These are phyloP conservation scores for Pentalonia nigronervosa DNA, from an alignment of 1,140 invertebrate species.

Conservation along the genomic window DNA sequence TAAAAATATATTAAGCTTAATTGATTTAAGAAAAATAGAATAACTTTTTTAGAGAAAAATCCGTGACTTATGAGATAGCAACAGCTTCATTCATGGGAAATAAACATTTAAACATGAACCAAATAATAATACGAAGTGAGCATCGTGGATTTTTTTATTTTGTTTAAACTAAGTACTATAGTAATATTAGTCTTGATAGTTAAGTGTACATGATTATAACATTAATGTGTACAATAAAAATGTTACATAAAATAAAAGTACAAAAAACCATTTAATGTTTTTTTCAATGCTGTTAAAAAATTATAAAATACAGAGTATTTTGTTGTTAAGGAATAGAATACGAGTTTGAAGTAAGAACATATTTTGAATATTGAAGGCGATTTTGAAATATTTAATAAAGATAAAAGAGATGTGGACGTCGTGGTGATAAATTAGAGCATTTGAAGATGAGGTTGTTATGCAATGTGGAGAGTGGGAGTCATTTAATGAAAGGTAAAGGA, in stretches of 20 bases:
- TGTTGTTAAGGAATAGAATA: too few relatives aligned
- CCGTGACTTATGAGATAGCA: background rate
- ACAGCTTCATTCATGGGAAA: background rate
- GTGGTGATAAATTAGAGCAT: background rate
- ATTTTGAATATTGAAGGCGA: too few relatives aligned
- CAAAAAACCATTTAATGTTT: background rate
- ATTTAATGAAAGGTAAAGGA: too few relatives aligned
- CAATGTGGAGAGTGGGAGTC: background rate
- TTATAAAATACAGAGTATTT: background rate
- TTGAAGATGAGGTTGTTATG: background rate
- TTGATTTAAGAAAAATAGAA: background rate
- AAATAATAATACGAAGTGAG: constrained; percentile 22
- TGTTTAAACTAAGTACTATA: background rate
- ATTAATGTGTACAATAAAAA: too few relatives aligned
- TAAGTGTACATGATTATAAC: background rate
- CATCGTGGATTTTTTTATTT: background rate
- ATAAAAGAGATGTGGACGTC: background rate
- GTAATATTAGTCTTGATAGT: background rate
- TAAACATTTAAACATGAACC: background rate
- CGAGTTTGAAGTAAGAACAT: too few relatives aligned
- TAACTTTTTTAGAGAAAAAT: background rate
- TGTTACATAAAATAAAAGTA: too few relatives aligned
- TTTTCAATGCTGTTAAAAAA: background rate
- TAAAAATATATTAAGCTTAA: background rate
- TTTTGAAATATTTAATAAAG: background rate